Base-by-base conservation (phyloP, 1,140 invertebrate genomes). In the Agrilus planipennis region DNA sequence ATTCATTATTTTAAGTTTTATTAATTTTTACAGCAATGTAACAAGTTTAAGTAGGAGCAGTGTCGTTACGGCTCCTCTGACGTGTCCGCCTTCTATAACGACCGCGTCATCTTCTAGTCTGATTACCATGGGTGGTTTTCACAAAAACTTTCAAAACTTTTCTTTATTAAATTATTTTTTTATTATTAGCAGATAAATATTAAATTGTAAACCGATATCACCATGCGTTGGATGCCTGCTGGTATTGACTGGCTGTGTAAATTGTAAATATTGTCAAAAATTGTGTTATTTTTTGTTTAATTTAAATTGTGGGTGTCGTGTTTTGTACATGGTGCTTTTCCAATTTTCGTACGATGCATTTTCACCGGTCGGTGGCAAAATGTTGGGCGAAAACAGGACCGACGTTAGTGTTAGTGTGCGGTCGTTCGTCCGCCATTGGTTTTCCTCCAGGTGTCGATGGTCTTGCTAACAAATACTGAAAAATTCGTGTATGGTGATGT, bases 11-110 rank as follows among this genome's bases (percentile, higher is more conserved):
- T 17, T 19, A 35, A 35, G 4, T 12, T 15, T 17, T 27, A 14
- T 42, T 29, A 21, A 11, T 41, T 35, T 52, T 66, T 76, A 76
- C 71, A 88, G 83, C 67, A 87, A 80, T 65, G 76, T 87, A 51
- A 84, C 78, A 62, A 86, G 81, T 55, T 64, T 86, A 52, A 84
- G 81, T 56, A 70, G 79, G 52, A 68, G 75, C 50, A 77, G 73
- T 57, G 70, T 74, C n/a, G n/a, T n/a, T n/a, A n/a, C n/a, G 45
- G 75, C 75, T 36, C 72, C 73, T 21, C 67, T 73, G 44, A 72
- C 69, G 57, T 51, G 51, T 34, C 61, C 57, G 21, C 61, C 55
- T 21, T 47, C 58, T 44, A 58, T n/a, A n/a, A n/a, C n/a, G n/a
- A n/a, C 62, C 35, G 55, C 59, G 44, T 57, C 58, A 47, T 63